phyloP scores from a whole-genome alignment of 2,113 vertebrate genomes.

The Chamaetylas fuelleborni region DNA sequence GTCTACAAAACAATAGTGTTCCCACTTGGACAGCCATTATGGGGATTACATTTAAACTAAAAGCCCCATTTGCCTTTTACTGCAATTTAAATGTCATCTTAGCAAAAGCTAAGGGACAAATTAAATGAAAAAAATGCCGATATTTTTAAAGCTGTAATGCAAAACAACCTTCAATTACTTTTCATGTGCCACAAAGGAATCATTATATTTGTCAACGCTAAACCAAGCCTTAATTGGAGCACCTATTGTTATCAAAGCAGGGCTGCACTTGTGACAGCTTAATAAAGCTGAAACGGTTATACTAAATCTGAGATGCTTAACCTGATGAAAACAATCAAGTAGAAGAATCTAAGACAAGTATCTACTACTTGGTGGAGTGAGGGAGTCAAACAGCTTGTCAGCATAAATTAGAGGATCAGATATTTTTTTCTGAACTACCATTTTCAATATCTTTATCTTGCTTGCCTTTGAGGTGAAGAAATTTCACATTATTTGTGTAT shows the following conservation, averaged over 20 bases:
- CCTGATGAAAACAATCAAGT: neutral
- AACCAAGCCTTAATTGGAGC: slow-evolving; percentile 80
- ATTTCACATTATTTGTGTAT: neutral
- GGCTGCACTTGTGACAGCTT: slow-evolving; percentile 76
- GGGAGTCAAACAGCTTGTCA: slow-evolving; percentile 59
- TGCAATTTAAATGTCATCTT: slow-evolving; percentile 76
- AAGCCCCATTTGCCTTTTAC: slow-evolving; percentile 72
- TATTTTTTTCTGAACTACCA: neutral
- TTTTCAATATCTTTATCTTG: slow-evolving; percentile 29
- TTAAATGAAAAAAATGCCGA: slow-evolving; percentile 74
- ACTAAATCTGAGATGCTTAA: slow-evolving; percentile 73
- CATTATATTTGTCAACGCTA: slow-evolving; percentile 79
- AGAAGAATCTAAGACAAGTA: slow-evolving; percentile 16
- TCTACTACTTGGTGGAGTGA: slow-evolving; percentile 57
- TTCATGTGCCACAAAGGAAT: slow-evolving; percentile 75
- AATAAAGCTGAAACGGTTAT: slow-evolving; percentile 83
- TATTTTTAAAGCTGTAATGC: slow-evolving; percentile 74
- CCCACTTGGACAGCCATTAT: slow-evolving; percentile 71
- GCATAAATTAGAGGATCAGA: slow-evolving; percentile 43
- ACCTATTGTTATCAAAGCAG: slow-evolving; percentile 75
- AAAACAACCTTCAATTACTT: slow-evolving; percentile 77
- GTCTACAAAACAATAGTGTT: slow-evolving; percentile 71
- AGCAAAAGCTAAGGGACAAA: slow-evolving; percentile 77
- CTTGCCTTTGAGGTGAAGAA: neutral
- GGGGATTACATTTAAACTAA: slow-evolving; percentile 75